Conservation (phyloP, 2,113 vertebrate species). For the Eulacestoma nigropectus region DNA sequence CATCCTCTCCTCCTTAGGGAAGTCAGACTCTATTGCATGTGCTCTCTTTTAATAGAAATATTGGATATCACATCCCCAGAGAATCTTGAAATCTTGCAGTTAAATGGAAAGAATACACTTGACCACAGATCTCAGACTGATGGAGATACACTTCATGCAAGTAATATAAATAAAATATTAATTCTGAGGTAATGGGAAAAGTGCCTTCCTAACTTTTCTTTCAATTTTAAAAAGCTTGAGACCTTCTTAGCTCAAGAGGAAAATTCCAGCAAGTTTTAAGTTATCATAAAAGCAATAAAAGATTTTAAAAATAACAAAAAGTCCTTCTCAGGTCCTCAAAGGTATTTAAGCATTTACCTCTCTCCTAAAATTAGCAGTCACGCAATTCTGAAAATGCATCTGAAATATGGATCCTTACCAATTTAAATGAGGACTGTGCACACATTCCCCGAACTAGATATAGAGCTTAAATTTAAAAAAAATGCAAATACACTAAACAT, state of each 20-base stretch:
- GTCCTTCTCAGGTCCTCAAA: not conserved
- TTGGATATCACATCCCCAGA: not conserved
- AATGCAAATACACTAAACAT: not conserved
- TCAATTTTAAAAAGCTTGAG: not conserved
- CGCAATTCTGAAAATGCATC: not conserved
- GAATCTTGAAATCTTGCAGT: conserved; percentile 12
- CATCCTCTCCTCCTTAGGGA: not conserved
- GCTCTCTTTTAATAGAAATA: conserved; percentile 37
- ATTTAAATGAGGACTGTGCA: not conserved
- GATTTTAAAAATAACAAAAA: not conserved
- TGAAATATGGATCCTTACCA: not conserved
- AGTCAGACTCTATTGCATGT: not conserved
- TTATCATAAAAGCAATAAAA: not conserved
- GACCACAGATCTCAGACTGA: conserved; percentile 1
- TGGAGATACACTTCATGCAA: conserved; percentile 6
- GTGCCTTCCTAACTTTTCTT: conserved; percentile 5
- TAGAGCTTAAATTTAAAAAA: not conserved
- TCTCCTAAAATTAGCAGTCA: not conserved
- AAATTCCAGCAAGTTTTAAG: not conserved
- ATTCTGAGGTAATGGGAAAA: conserved; percentile 7
- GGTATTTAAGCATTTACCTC: not conserved
- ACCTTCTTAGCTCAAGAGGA: not conserved
- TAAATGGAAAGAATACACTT: conserved; percentile 39
- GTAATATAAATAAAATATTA: conserved; percentile 52
- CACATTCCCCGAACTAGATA: not conserved